These are phyloP conservation scores for Scophthalmus maximus DNA, from an alignment of 2,113 vertebrate genomes.

Conservation along the genomic window DNA sequence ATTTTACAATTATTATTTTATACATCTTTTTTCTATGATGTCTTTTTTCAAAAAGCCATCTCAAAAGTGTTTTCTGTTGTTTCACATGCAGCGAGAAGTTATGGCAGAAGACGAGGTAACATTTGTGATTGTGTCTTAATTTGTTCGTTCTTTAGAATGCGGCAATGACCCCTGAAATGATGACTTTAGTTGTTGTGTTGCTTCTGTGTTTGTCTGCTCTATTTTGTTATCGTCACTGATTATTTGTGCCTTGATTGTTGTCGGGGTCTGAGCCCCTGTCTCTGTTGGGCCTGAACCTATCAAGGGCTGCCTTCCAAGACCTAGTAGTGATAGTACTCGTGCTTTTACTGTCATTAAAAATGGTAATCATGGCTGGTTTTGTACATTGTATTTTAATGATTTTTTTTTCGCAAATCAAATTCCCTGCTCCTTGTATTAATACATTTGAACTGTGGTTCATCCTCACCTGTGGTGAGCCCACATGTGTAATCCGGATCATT, in stretches of 20 bases:
- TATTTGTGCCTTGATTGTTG: constrained; percentile 16
- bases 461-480: background rate
- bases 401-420: constrained; percentile 23
- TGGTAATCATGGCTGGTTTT: constrained; percentile 34
- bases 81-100: constrained; percentile 99
- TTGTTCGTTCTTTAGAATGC: constrained; percentile 30
- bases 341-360: constrained; percentile 32
- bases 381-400: background rate
- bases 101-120: constrained; percentile 99
- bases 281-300: background rate
- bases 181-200: constrained; percentile 25
- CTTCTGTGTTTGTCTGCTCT: constrained; percentile 55
- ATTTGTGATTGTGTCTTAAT: constrained; percentile 47
- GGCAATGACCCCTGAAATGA: constrained; percentile 20
- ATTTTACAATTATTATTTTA: too few relatives aligned
- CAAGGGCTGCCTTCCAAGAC: background rate
- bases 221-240: constrained; percentile 27
- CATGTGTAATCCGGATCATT: constrained; percentile 17
- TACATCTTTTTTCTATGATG: background rate
- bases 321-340: constrained; percentile 3
- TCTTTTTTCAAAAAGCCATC: constrained; percentile 25
- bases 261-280: background rate
- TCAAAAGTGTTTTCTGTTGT: constrained; percentile 81
- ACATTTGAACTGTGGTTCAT: background rate
- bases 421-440: constrained; percentile 7